Conservation (phyloP, 2,888 invertebrate species). For the Cantharis lateralis region DNA sequence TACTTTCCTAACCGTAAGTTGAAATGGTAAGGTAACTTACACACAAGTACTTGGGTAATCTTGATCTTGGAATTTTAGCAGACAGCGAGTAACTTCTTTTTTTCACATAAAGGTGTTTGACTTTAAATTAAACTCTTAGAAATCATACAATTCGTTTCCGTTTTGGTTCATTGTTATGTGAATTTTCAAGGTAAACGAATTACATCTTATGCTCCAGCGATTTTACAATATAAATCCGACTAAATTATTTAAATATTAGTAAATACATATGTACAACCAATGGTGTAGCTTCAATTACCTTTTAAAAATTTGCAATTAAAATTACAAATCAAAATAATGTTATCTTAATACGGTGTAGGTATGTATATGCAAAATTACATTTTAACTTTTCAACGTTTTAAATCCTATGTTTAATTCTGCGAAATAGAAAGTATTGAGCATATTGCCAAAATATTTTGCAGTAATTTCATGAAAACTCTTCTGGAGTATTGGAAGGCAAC, state of each 20-base stretch:
- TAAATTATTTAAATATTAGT: constrained; percentile 17
- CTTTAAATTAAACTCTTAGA: neutral
- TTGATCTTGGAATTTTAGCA: neutral
- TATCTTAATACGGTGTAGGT: neutral
- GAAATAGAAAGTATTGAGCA: neutral
- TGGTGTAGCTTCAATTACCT: neutral
- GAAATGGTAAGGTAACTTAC: neutral
- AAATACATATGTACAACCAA: neutral
- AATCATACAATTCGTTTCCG: constrained; percentile 23
- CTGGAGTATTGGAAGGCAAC: too few species aligned
- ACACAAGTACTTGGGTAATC: neutral
- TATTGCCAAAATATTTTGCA: too few species aligned
- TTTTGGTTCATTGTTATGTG: constrained; percentile 25
- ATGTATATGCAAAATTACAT: neutral
- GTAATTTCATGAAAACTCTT: too few species aligned
- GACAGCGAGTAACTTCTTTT: neutral
- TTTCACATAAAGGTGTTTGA: constrained; percentile 12
- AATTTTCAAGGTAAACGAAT: constrained; percentile 20
- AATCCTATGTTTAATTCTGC: neutral
- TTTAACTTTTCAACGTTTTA: neutral
- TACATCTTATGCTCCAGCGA: constrained; percentile 14
- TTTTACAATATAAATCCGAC: constrained; percentile 17
- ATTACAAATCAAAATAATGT: neutral
- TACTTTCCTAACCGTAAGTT: neutral
- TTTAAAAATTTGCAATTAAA: neutral